These are phyloP conservation scores for Clusia tigrina DNA, from an alignment of 2,888 invertebrate species.

Conservation along the genomic window DNA sequence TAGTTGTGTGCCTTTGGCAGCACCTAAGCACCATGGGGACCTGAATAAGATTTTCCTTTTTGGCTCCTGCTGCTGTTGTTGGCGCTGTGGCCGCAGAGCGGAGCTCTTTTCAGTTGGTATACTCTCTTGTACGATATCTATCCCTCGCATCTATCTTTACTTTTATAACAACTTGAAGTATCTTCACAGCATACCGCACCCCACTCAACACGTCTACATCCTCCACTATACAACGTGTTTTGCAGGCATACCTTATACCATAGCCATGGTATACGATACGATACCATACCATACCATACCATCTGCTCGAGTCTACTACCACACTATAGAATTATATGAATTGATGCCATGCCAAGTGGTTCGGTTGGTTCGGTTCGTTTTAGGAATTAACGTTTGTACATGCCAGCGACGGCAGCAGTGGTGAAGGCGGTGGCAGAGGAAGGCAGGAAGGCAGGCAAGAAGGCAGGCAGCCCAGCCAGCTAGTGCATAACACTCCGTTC, in stretches of 20 bases:
- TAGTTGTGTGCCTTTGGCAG: slow-evolving; percentile 33
- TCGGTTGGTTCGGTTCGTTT: slow-evolving; percentile 21
- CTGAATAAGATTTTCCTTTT: slow-evolving; percentile 37
- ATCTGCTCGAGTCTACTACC: slow-evolving; percentile 2
- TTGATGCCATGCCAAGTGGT: slow-evolving; percentile 29
- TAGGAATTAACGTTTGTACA: neutral
- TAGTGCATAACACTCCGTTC: too few relatives aligned
- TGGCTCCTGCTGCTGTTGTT: neutral
- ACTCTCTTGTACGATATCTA: slow-evolving; percentile 1
- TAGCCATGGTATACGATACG: neutral
- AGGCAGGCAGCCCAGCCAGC: neutral
- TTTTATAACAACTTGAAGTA: neutral
- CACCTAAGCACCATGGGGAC: slow-evolving; percentile 55
- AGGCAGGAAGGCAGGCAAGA: neutral
- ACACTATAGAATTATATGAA: slow-evolving; percentile 12
- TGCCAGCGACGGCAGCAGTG: too few relatives aligned
- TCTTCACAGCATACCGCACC: neutral
- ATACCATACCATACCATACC: neutral
- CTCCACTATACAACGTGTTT: neutral
- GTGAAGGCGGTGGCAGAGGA: too few relatives aligned
- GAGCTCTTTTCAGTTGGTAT: neutral
- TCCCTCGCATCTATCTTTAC: slow-evolving; percentile 10
- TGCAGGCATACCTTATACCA: neutral
- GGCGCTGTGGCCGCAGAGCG: neutral
- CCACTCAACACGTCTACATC: neutral